These are phyloP conservation scores for Zoanthus gigantus DNA, from an alignment of 92 coral and sea anemone genomes.

Conservation along the genomic window DNA sequence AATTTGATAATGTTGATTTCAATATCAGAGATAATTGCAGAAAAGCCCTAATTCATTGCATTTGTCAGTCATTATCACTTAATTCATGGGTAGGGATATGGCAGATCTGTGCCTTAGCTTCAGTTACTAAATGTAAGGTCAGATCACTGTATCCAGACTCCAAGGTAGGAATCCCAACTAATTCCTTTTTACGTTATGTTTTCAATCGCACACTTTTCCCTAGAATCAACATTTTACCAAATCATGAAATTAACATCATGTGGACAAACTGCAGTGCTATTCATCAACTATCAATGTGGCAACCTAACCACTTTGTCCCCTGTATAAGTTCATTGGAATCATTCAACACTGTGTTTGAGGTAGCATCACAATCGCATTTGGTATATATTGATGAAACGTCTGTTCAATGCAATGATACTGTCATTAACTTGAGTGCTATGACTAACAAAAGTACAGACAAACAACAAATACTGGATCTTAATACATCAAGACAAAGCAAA, in stretches of 20 bases:
- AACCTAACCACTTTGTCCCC: constrained; percentile 32
- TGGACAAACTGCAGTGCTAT: constrained; percentile 32
- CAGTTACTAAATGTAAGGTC: constrained; percentile 55
- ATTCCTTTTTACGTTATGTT: constrained; percentile 54
- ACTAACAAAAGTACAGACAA: constrained; percentile 13
- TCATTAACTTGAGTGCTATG: background rate
- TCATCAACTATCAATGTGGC: constrained; percentile 25
- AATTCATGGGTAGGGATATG: constrained; percentile 68
- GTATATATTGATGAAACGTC: background rate
- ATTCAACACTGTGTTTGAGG: constrained; percentile 19
- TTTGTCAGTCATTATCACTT: constrained; percentile 24
- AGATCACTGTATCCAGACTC: constrained; percentile 62
- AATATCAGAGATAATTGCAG: constrained; percentile 34
- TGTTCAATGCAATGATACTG: constrained; percentile 5
- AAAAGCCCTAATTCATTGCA: constrained; percentile 38
- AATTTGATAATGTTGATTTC: constrained; percentile 46
- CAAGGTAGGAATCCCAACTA: constrained; percentile 36
- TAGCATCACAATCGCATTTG: constrained; percentile 19
- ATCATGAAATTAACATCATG: constrained; percentile 41
- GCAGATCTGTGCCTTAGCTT: constrained; percentile 63
- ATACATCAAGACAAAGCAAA: constrained; percentile 43
- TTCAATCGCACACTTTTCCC: constrained; percentile 55
- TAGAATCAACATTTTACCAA: constrained; percentile 18
- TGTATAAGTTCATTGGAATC: constrained; percentile 17
- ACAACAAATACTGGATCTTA: constrained; percentile 23